Evolutionary conservation across 2,888 invertebrate species (phyloP), one percentile per base, ranked within the genome.

Genomic region (Scaptomyza cyrtandrae): DNA sequence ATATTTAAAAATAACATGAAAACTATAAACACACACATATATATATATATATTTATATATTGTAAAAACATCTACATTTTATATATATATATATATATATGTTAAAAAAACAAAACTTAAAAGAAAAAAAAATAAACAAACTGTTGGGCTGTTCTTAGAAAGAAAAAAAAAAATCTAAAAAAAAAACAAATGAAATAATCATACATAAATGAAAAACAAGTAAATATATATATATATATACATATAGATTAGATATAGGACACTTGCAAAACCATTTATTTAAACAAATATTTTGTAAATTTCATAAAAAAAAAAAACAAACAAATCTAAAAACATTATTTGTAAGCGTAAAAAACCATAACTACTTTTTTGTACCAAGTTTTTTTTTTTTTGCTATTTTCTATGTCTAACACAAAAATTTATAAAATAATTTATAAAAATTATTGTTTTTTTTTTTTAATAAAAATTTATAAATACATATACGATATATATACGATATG

Each of bases 111-210:
- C 58, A 46, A 52, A 37, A 53, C 19, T 19, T 27, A 37, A 67
- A 59, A 6, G 24, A 24, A 69, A 65, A 56, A 68, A 75, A 65
- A 59, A 75, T 76, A n/a, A n/a, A n/a, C n/a, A n/a, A n/a, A 87
- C 83, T 89, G 84, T 89, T 84, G 84, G 88, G 89, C 88, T 88
- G 89, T 88, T 89, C 87, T 86, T 88, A 86, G 75, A 77, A 86
- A 86, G 80, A 70, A 83, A 55, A 80, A 76, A 75, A 74, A 64
- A 46, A 33, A 24, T 29, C 33, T 64, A 55, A 73, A 48, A 58
- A 45, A 69, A 55, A 73, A 58, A 45, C 3, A 64, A 43, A 66
- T 67, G 56, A 68, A 52, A 44, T 39, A 37, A 45, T 61, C 41
- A 55, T 33, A 39, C 59, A 64, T 39, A 60, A 54, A 53, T 45